Conservation (phyloP, 2,113 vertebrate genomes). For the Gila orcuttii region DNA sequence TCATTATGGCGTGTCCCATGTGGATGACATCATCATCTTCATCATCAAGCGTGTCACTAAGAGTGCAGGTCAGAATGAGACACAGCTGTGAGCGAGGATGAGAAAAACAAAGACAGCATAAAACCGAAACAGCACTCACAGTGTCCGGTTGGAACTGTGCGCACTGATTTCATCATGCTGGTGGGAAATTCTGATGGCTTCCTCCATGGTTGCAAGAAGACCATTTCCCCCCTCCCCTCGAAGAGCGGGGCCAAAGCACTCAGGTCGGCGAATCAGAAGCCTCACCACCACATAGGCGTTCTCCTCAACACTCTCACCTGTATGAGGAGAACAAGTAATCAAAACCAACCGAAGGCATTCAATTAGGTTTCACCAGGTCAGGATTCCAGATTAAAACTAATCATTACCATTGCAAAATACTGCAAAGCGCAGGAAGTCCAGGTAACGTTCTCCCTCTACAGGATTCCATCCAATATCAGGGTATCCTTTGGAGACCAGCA, state of each 20-base stretch:
- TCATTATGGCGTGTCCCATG: slow-evolving; percentile 97
- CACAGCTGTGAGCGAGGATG: not conserved
- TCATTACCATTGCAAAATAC: slow-evolving; percentile 93
- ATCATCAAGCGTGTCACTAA: slow-evolving; percentile 81
- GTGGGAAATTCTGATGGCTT: slow-evolving; percentile 91
- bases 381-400: not conserved
- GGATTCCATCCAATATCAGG: slow-evolving; percentile 96
- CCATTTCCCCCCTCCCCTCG: slow-evolving; percentile 90
- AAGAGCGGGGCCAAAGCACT: slow-evolving; percentile 93
- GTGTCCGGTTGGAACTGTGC: slow-evolving; percentile 78
- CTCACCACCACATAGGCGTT: slow-evolving; percentile 93
- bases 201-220: slow-evolving; percentile 88
- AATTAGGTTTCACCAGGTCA: not conserved
- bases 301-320: slow-evolving; percentile 95
- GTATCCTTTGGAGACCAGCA: slow-evolving; percentile 90
- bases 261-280: slow-evolving; percentile 89
- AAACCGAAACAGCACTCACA: slow-evolving; percentile 67
- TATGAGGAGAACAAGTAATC: not conserved
- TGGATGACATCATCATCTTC: slow-evolving; percentile 88
- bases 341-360: not conserved
- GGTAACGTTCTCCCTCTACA: slow-evolving; percentile 92
- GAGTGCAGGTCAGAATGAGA: not conserved
- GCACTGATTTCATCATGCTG: slow-evolving; percentile 83
- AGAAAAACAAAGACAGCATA: not conserved
- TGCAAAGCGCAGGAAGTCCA: slow-evolving; percentile 94